phyloP scores from a whole-genome alignment of 2,113 vertebrate species.

The Otus sunia region DNA sequence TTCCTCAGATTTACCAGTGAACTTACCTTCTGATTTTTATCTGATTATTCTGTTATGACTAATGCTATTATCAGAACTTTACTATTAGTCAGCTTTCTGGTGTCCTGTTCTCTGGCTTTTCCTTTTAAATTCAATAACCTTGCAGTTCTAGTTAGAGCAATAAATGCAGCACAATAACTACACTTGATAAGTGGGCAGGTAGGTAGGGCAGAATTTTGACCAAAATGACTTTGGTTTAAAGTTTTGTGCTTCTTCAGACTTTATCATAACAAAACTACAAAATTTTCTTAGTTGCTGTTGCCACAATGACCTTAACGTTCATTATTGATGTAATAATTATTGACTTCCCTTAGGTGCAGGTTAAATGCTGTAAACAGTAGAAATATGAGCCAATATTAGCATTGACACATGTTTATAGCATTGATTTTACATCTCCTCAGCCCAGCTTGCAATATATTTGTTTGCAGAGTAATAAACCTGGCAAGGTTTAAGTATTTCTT shows the following conservation, averaged over 20 bases:
- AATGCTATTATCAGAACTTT: constrained; percentile 26
- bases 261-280: not conserved
- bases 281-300: not conserved
- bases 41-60: constrained; percentile 4
- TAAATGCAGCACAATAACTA: not conserved
- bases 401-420: constrained; percentile 12
- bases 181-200: not conserved
- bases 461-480: constrained; percentile 7
- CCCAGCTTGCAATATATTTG: not conserved
- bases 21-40: not conserved
- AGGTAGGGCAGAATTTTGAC: not conserved
- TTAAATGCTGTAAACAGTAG: constrained; percentile 36
- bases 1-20: not conserved
- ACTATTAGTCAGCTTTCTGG: not conserved
- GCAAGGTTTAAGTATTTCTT: not conserved
- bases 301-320: not conserved
- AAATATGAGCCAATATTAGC: constrained; percentile 39
- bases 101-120: not conserved
- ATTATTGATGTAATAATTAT: constrained; percentile 24
- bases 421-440: constrained; percentile 37
- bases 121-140: not conserved
- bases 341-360: not conserved
- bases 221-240: not conserved
- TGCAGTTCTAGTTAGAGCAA: not conserved
- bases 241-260: not conserved